These are phyloP conservation scores for Xylota segnis DNA, from an alignment of 2,888 invertebrate genomes.

Conservation along the genomic window DNA sequence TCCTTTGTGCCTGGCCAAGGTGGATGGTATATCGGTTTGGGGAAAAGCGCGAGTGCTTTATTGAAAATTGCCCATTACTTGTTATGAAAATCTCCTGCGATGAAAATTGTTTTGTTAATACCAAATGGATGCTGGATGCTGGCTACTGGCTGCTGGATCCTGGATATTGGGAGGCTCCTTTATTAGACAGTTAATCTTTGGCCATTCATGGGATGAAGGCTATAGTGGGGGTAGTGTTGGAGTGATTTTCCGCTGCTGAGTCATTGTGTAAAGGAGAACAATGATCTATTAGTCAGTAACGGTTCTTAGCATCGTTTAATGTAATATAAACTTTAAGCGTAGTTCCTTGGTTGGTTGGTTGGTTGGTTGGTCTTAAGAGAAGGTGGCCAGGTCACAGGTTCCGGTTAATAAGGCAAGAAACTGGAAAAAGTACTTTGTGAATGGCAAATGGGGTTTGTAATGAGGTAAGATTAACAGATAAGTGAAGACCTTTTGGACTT, in stretches of 20 bases:
- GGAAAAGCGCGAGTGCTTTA: slow-evolving; percentile 58
- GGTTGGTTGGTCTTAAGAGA: background rate
- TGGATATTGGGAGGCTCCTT: slow-evolving; percentile 34
- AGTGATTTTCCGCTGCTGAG: slow-evolving; percentile 11
- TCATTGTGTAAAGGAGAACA: slow-evolving; percentile 17
- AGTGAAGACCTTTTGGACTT: background rate
- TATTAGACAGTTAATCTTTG: slow-evolving; percentile 55
- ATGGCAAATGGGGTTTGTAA: background rate
- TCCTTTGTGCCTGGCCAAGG: background rate
- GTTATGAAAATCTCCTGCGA: slow-evolving; percentile 57
- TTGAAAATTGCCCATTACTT: slow-evolving; percentile 73
- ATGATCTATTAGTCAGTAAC: slow-evolving; percentile 24
- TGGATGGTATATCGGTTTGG: slow-evolving; percentile 23
- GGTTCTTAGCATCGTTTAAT: background rate
- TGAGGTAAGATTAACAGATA: slow-evolving; percentile 3
- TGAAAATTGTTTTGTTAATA: slow-evolving; percentile 71
- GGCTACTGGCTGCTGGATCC: background rate
- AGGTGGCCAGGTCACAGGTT: slow-evolving; percentile 4
- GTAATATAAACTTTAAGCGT: background rate
- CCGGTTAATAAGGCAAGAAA: slow-evolving; percentile 18
- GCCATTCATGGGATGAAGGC: slow-evolving; percentile 18
- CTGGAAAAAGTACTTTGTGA: slow-evolving; percentile 6
- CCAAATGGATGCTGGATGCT: slow-evolving; percentile 21
- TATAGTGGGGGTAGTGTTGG: background rate
- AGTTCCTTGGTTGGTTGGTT: too few species aligned